Percentiles rank a stretch among this genome's conserved stretches.
Evolutionary conservation across 2,888 invertebrate genomes (phyloP).

Genomic region (Abrostola tripartita): DNA sequence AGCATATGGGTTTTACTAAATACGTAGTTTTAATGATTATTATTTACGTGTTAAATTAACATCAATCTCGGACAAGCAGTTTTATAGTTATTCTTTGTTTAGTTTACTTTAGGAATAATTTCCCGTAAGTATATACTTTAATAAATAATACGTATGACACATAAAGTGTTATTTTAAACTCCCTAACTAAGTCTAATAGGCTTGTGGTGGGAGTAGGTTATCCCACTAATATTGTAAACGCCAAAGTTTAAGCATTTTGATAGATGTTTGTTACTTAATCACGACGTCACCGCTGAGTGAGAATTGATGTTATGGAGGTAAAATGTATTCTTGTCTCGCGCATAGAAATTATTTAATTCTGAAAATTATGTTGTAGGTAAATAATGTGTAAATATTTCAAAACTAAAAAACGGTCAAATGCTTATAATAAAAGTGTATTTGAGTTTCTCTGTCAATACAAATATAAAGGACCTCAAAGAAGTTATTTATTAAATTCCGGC

Average conservation of each 20-base stretch:
- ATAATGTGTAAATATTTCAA: not conserved
- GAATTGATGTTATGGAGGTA: not conserved
- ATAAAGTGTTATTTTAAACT: not conserved
- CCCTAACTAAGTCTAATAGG: not conserved
- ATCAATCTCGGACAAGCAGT: no score
- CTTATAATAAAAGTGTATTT: not conserved
- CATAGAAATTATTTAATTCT: not conserved
- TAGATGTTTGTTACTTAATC: slow-evolving; percentile 4
- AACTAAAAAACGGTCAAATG: not conserved
- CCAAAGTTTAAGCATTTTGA: not conserved
- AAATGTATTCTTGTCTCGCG: not conserved
- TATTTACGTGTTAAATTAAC: no score
- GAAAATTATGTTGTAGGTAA: not conserved
- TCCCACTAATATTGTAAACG: slow-evolving; percentile 5
- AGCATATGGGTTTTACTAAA: no score
- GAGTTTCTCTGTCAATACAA: not conserved
- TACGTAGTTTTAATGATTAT: no score
- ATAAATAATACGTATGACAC: not conserved
- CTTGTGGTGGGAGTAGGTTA: slow-evolving; percentile 3
- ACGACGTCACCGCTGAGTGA: not conserved
- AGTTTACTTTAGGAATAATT: not conserved
- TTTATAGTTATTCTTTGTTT: no score
- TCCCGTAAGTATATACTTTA: not conserved
- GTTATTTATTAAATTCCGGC: not conserved
- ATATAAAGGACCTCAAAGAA: not conserved